Evolutionary conservation across 2,113 vertebrate genomes (phyloP), one percentile per base, ranked within the genome.

Genomic region (Hippocampus zosterae): DNA sequence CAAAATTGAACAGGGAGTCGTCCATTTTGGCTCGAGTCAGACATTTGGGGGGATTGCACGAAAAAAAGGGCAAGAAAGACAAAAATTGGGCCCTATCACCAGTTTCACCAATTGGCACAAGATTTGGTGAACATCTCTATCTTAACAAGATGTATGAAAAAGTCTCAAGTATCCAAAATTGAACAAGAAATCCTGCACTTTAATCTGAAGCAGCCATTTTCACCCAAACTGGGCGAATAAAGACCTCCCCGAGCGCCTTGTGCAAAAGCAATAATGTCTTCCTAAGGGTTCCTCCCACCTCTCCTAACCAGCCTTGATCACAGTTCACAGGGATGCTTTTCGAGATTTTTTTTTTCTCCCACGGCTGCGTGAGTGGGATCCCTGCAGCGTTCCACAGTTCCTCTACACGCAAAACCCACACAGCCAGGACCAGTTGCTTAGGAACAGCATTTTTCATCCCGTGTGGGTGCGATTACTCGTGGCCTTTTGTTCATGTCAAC

Each of bases 371-470:
- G 60, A 62, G 33, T 12, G 13, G 60, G 60, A 64, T 23, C 61
- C 37, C 61, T 12, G 37, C 21, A 41, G 61, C 37, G 33, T 63
- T 63, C 61, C 46, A 16, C 59, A 27, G 55, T 57, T 12, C 11
- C 23, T 55, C 75, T 74, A 87, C 87, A 84, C 79, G 67, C 79
- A 52, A 81, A 73, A 68, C 79, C 75, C 82, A 76, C 81, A 69
- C 61, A 33, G 64, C 72, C 42, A 53, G 66, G 67, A 76, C 70
- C 82, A 75, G 87, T 88, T 88, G 87, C 87, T 82, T 85, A 83
- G 87, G 76, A 88, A 88, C 87, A 63, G 79, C 72, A 81, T 78
- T 86, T 81, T 81, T 88, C 84, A 77, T 77, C 70, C 65, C 19
- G 69, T 75, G 81, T 75, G 79, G 82, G 85, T 77, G 87, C 65